Percentiles rank a stretch among this genome's conserved stretches.
Evolutionary conservation across 2,113 vertebrate species (phyloP).

Genomic region (Thamnophis sirtalis): DNA sequence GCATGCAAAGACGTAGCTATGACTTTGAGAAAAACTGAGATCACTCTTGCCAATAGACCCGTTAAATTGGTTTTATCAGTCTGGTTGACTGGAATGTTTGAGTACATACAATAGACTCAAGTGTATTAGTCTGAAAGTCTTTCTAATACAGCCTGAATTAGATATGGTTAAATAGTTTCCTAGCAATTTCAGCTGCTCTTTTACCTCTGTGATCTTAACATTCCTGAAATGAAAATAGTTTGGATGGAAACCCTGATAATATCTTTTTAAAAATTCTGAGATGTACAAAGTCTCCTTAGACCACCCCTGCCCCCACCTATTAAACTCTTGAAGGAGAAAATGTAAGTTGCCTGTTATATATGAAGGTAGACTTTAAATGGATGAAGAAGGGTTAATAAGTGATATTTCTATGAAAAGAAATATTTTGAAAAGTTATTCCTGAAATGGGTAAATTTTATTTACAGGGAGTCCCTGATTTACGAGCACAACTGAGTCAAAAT

Average conservation of each 20-base stretch:
- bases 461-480: neutral
- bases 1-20: slow-evolving; percentile 54
- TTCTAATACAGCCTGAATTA: slow-evolving; percentile 58
- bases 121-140: slow-evolving; percentile 64
- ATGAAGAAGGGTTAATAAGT: neutral
- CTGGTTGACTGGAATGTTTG: slow-evolving; percentile 71
- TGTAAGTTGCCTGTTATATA: neutral
- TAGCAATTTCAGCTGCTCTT: slow-evolving; percentile 42
- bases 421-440: neutral
- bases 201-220: slow-evolving; percentile 4
- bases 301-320: neutral
- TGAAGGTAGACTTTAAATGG: neutral
- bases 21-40: slow-evolving; percentile 66
- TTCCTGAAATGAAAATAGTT: neutral
- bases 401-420: neutral
- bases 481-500: neutral
- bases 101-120: slow-evolving; percentile 66
- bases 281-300: neutral
- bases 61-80: slow-evolving; percentile 78
- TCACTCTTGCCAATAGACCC: slow-evolving; percentile 59
- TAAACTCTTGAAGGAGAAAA: neutral
- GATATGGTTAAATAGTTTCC: slow-evolving; percentile 65
- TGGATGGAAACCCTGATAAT: slow-evolving; percentile 12
- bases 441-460: neutral
- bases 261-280: slow-evolving; percentile 11